These are phyloP conservation scores for Invenusta paracnida DNA, from an alignment of 2,888 invertebrate genomes.

Conservation along the genomic window DNA sequence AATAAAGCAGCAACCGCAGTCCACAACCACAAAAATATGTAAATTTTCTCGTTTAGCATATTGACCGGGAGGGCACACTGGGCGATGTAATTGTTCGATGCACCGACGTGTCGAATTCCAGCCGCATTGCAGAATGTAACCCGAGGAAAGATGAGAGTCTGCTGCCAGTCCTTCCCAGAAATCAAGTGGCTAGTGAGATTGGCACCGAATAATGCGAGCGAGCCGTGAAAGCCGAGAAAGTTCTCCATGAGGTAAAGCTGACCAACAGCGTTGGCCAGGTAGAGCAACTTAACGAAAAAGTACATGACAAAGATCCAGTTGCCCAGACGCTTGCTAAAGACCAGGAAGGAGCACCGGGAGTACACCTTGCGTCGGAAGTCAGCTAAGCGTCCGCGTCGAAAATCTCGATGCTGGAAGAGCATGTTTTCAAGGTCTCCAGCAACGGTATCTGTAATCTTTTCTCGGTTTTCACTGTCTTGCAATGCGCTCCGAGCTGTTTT, in stretches of 20 bases:
- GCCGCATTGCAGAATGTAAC: slow-evolving; percentile 37
- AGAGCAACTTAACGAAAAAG: slow-evolving; percentile 41
- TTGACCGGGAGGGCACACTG: slow-evolving; percentile 45
- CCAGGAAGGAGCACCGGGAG: not conserved
- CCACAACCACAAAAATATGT: slow-evolving; percentile 46
- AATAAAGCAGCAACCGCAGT: slow-evolving; percentile 36
- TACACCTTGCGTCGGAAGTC: slow-evolving; percentile 18
- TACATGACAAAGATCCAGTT: slow-evolving; percentile 41
- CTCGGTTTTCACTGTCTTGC: not conserved
- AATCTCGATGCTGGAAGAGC: slow-evolving; percentile 30
- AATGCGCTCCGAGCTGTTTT: not conserved
- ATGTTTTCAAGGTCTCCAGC: slow-evolving; percentile 6
- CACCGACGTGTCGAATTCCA: slow-evolving; percentile 8
- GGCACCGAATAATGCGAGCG: not conserved
- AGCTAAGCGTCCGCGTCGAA: not conserved
- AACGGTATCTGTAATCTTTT: not conserved
- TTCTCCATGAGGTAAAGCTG: slow-evolving; percentile 44
- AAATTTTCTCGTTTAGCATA: slow-evolving; percentile 45
- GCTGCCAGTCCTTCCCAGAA: slow-evolving; percentile 40
- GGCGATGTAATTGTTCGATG: slow-evolving; percentile 4
- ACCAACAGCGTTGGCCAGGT: slow-evolving; percentile 43
- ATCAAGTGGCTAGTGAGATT: slow-evolving; percentile 14
- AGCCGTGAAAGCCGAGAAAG: slow-evolving; percentile 43
- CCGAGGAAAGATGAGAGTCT: slow-evolving; percentile 41
- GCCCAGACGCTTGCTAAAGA: slow-evolving; percentile 41